A percentile compares a stretch with the other conserved stretches of the same genome.
Evolutionary conservation across 2,113 vertebrate species (phyloP).

Genomic region (Rousettus leschenaultii): DNA sequence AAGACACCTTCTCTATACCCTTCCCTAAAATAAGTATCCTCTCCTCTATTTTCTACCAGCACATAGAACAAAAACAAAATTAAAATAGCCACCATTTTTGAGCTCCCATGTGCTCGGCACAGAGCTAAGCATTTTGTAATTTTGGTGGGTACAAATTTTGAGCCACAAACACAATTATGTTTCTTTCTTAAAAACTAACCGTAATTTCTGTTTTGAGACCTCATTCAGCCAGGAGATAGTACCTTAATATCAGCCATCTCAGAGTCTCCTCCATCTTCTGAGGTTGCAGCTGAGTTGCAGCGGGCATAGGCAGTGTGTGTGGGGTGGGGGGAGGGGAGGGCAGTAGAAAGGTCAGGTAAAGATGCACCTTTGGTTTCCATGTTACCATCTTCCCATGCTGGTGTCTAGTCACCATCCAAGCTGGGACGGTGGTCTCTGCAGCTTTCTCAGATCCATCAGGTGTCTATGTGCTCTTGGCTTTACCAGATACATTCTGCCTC

Average conservation of each 20-base stretch:
- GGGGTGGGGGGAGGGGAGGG: no score
- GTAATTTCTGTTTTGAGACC: slow-evolving; percentile 13
- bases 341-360: neutral
- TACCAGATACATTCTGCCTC: neutral
- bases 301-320: neutral
- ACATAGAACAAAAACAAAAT: neutral
- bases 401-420: neutral
- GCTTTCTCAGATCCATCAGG: no score
- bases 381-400: neutral
- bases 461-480: neutral
- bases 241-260: neutral
- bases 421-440: neutral
- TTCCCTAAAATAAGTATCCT: neutral
- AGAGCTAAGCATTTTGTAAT: neutral
- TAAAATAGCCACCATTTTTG: neutral
- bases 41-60: neutral
- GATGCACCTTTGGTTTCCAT: neutral
- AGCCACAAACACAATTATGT: neutral
- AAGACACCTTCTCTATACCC: neutral
- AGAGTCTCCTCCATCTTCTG: neutral
- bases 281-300: neutral
- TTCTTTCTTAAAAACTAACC: neutral
- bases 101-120: neutral
- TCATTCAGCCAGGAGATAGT: neutral
- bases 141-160: neutral